Percentiles rank a stretch among this genome's conserved stretches.
Evolutionary conservation across 2,888 invertebrate genomes (phyloP).

Genomic region (Euclidia mi): DNA sequence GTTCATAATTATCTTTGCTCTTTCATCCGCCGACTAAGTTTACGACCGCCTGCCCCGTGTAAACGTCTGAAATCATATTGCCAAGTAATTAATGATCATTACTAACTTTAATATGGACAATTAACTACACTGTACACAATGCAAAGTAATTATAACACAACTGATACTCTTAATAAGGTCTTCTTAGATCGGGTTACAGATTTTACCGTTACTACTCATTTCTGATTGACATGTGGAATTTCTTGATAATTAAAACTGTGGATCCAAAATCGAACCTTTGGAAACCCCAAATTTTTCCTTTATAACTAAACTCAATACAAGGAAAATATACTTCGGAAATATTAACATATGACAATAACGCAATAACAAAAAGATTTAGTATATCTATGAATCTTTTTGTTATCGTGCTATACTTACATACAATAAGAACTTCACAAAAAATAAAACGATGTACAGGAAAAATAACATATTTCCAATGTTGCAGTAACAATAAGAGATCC

Average conservation of each 20-base stretch:
- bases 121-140: constrained; percentile 74
- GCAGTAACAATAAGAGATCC: constrained; percentile 76
- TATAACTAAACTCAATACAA: constrained; percentile 45
- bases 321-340: constrained; percentile 47
- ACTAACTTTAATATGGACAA: constrained; percentile 77
- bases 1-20: constrained; percentile 86
- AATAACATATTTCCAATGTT: constrained; percentile 74
- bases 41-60: constrained; percentile 82
- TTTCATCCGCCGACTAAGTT: constrained; percentile 87
- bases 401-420: too few species aligned
- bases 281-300: constrained; percentile 34
- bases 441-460: constrained; percentile 77
- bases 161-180: constrained; percentile 61
- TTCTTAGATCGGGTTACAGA: constrained; percentile 55
- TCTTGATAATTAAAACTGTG: constrained; percentile 40
- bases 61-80: constrained; percentile 86
- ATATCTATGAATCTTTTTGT: too few species aligned
- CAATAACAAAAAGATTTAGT: constrained; percentile 67
- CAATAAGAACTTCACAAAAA: constrained; percentile 66
- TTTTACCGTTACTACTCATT: constrained; percentile 54
- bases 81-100: constrained; percentile 83
- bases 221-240: constrained; percentile 51
- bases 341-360: constrained; percentile 33
- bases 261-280: constrained; percentile 41
- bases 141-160: constrained; percentile 60